Conservation (phyloP, 2,888 invertebrate species). For the Congeria kusceri region DNA sequence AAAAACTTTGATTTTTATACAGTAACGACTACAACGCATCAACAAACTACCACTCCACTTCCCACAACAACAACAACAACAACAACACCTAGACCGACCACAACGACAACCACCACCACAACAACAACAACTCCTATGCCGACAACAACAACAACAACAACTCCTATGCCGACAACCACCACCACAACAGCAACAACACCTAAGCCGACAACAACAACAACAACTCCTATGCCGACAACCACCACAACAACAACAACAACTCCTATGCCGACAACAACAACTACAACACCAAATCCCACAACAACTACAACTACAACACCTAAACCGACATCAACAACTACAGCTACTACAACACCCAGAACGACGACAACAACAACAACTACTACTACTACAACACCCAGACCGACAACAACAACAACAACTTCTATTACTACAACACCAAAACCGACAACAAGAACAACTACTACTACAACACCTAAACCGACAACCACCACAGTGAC, state of each 20-base stretch:
- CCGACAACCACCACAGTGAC: background rate
- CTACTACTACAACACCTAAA: too few species aligned
- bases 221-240: constrained; percentile 15
- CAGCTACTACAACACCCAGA: too few species aligned
- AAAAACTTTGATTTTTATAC: background rate
- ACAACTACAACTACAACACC: background rate
- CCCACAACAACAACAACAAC: constrained; percentile 4
- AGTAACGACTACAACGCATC: too few species aligned
- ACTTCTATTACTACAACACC: too few species aligned
- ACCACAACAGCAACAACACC: constrained; percentile 5
- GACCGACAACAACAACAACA: too few species aligned
- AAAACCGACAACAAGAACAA: too few species aligned
- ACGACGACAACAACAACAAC: too few species aligned
- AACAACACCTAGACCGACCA: constrained; percentile 2
- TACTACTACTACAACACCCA: too few species aligned
- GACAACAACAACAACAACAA: background rate
- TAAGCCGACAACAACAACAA: background rate
- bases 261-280: background rate
- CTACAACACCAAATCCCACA: constrained; percentile 3
- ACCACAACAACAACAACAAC: constrained; percentile 13
- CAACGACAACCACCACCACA: background rate
- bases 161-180: background rate
- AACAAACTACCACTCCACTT: background rate
- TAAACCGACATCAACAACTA: too few species aligned
- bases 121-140: background rate